phyloP scores from a whole-genome alignment of 2,888 invertebrate genomes.

The Macrophya annulata region DNA sequence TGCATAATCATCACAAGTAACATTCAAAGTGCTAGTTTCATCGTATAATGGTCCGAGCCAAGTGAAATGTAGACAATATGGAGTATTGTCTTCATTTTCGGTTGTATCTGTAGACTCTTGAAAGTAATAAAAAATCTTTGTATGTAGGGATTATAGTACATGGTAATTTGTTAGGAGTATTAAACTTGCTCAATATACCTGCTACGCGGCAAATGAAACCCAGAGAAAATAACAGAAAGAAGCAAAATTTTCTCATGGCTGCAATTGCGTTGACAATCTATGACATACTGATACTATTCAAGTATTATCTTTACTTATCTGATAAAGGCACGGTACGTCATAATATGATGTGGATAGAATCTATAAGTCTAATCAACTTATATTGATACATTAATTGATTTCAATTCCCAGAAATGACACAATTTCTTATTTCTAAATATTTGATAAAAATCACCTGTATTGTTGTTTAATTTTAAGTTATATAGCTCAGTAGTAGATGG shows the following conservation, averaged over 20 bases:
- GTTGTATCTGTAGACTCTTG: conserved; percentile 22
- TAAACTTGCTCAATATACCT: conserved; percentile 39
- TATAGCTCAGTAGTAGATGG: neutral
- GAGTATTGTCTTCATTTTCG: neutral
- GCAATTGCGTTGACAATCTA: conserved; percentile 24
- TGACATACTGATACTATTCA: conserved; percentile 40
- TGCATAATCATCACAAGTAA: conserved; percentile 59
- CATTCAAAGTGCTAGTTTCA: conserved; percentile 27
- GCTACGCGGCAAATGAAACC: conserved; percentile 3
- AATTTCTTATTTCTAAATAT: neutral
- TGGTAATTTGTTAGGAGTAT: neutral
- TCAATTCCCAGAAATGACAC: conserved; percentile 9
- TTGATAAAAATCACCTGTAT: neutral
- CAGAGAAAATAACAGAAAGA: conserved; percentile 16
- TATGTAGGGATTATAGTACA: neutral
- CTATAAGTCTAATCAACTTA: neutral
- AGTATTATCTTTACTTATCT: conserved; percentile 51
- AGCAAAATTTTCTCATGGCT: conserved; percentile 38
- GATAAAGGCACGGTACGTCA: conserved; percentile 41
- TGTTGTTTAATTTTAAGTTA: no score
- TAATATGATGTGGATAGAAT: conserved; percentile 1
- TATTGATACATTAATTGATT: neutral
- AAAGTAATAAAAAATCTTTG: neutral
- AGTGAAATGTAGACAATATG: conserved; percentile 71
- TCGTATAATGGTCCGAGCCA: conserved; percentile 67